Evolutionary conservation across 1,140 invertebrate species (phyloP), one percentile per base, ranked within the genome.

Genomic region (Diploscapter pachys): DNA sequence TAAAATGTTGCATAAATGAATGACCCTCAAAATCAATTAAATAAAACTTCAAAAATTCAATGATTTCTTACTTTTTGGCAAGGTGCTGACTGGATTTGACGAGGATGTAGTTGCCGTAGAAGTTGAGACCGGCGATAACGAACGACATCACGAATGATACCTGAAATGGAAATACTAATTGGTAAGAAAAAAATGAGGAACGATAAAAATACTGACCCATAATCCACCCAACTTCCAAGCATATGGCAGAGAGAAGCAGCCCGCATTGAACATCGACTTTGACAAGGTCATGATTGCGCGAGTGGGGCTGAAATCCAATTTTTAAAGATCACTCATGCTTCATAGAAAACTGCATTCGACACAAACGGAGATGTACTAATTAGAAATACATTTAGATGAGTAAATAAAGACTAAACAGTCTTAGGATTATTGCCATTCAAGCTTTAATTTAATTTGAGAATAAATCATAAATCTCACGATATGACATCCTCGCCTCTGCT

Each of bases 21-120:
- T 31, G 31, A 31, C 31, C 31, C 31, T 31, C 31, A 31, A 31
- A 31, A 31, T 31, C 31, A 31, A 31, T 31, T 31, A 31, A 31
- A 59, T 31, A 31, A 31, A 31, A 31, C 31, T 31, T 31, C 31
- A 31, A 31, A 31, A 31, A 31, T 31, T 31, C 31, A 31, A 1
- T 1, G 31, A 31, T 31, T 31, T 31, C 74, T 57, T 63, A 83
- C 82, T 81, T 83, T 56, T 81, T 80, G 3, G 83, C 85, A 62
- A 86, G 74, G 75, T 86, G 83, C 64, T 85, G 83, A 51, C 81
- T 77, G 5, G 84, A 81, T n/a, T 76, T 76, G 6, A 85, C 83
- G 8, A 85, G 79, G 64, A 85, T 86, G 75, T 85, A 83, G 59
- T 85, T 85, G 31, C 83, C 84, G 55, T 86, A 85, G 84, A 84